Base-by-base conservation (phyloP, 2,113 vertebrate species). In the Zosterops hypoxanthus region DNA sequence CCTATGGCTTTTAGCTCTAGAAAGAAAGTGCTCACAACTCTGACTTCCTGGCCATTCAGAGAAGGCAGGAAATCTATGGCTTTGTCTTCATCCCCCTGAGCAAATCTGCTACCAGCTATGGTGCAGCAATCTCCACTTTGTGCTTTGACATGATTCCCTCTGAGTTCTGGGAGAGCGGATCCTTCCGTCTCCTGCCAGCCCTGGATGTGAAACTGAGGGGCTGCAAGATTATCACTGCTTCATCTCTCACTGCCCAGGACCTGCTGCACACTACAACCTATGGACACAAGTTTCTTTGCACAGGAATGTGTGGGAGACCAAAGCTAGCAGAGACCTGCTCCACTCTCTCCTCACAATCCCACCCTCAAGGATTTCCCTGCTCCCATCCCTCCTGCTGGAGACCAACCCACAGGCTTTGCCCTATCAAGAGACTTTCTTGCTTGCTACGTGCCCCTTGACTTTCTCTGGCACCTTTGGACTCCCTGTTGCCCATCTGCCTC, bases 271-370 rank as follows among this genome's bases (percentile, higher is more conserved):
- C 61, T 26, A 11, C 2, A 4, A 44, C 39, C 25, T 16, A 24
- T 3, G 18, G 57, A 34, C 42, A 50, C 13, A 46, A 50, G 14
- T 23, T 66, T 28, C 10, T 39, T 79, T 2, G 1, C 23, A 55
- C 0, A 0, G 20, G 56, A 66, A 63, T 4, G 1, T 14, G 10
- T 1, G 8, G 33, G 21, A 72, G 2, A 60, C 23, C n/a, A 86
- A 86, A 34, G 12, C 50, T 53, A 23, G 21, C 6, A 29, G 36
- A 61, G 25, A 29, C 8, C 10, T 41, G 24, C 39, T 77, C 28
- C 46, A 26, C 28, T 5, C 33, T 77, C 21, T 80, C 14, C 11
- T 70, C 34, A 36, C 28, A 28, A 11, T 82, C 24, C 42, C 53
- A 66, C 18, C 10, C 14, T 47, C 0, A 0, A 56, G 21, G 29